Base-by-base conservation (phyloP, 1,140 invertebrate species). In the Eumaeus atala region DNA sequence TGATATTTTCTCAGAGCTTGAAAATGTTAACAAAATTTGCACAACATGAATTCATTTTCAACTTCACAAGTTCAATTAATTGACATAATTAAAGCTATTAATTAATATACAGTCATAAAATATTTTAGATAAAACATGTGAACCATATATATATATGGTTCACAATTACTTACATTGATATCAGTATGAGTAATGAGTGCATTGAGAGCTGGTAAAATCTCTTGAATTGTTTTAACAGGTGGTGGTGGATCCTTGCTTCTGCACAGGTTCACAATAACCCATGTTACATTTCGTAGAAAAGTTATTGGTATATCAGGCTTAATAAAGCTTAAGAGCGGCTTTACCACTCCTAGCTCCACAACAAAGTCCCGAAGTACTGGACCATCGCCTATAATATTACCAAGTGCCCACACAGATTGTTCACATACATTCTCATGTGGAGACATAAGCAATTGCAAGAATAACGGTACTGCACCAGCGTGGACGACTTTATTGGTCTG, bases 321-420 rank as follows among this genome's bases (percentile, higher is more conserved):
- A 61, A 98, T 96, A 86, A 98, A 98, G 33, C 92, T 92, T 54
- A 98, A 89, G 40, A 98, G 87, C 16, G 96, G 96, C 67, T 92
- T 92, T 6, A 98, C 95, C 51, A 98, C 94, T 65, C 96, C 97
- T 67, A 96, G 89, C 65, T 93, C 92, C 60, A 98, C 97, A 52
- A 97, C 96, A 86, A 94, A 96, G 86, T 98, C 97, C 72, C 97
- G 91, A 56, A 97, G 90, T 61, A 90, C 84, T 18, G 97, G 95
- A 8, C 97, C 97, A 87, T 98, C 97, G 69, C 97, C 96, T 78
- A 96, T 96, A 61, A 97, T 96, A 87, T 97, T 97, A 64, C 96
- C 97, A 75, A 99, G 89, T 28, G 98, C 98, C 98, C 98, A 99
- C 0, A 99, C 97, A 42, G 98, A 96, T 87, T 99, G 98, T 89